phyloP scores from a whole-genome alignment of 2,888 invertebrate genomes.

The Sesia bembeciformis region DNA sequence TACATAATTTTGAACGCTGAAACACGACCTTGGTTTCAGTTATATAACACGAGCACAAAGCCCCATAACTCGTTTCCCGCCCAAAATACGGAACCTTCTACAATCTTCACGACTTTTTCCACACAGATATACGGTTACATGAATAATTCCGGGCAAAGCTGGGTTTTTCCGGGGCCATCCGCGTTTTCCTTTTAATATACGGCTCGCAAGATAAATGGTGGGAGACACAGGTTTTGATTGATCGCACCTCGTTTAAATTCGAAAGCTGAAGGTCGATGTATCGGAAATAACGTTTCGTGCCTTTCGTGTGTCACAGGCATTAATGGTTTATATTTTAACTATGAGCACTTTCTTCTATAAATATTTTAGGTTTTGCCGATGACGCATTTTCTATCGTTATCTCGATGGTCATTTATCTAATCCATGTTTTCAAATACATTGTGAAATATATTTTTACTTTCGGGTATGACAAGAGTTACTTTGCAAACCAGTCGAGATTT shows the following conservation, averaged over 20 bases:
- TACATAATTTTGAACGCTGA: no score
- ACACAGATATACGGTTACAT: constrained; percentile 18
- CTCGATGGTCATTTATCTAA: no score
- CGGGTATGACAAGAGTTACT: no score
- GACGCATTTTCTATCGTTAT: no score
- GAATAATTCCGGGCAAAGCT: constrained; percentile 36
- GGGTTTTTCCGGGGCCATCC: constrained; percentile 18
- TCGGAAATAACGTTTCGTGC: constrained; percentile 7
- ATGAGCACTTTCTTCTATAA: no score
- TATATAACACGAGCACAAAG: no score
- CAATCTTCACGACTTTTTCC: background rate
- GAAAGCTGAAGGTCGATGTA: constrained; percentile 15
- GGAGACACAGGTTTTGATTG: constrained; percentile 60
- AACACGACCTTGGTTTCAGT: no score
- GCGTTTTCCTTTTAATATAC: constrained; percentile 57
- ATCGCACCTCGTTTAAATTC: constrained; percentile 46
- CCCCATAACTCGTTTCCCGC: no score
- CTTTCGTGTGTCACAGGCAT: background rate
- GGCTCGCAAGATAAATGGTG: constrained; percentile 55
- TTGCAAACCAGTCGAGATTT: no score
- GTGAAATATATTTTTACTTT: no score
- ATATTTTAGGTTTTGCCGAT: no score
- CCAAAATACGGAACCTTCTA: background rate
- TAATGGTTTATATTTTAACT: background rate
- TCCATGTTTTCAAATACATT: no score